Base-by-base conservation (phyloP, 2,113 vertebrate genomes). In the Micromys minutus region DNA sequence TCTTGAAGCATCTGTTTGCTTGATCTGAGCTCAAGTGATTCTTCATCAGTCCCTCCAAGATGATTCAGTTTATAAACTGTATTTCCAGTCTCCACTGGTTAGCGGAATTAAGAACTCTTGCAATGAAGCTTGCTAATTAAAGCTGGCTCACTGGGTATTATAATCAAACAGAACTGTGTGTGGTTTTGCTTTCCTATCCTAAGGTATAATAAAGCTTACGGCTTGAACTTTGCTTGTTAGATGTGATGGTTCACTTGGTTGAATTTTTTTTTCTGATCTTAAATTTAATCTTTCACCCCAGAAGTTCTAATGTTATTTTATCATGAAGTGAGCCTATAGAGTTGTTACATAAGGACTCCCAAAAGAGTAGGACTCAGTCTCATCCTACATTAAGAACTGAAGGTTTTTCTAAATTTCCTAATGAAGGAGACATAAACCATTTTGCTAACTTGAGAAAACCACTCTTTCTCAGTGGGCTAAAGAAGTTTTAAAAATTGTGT, bases 301-400 rank as follows among this genome's bases (percentile, higher is more conserved):
- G n/a, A 89, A 75, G 71, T 65, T 77, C 22, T 45, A 31, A 86
- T 76, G 67, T 87, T n/a, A 72, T 52, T 93, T 91, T 81, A 74
- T 42, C 34, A 77, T 45, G 59, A 88, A 36, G 13, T 61, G n/a
- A 36, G 57, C 79, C 42, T 1, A 26, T 52, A 94, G 84, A 71
- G 47, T 55, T 75, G 42, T 92, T 90, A 6, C 3, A 9, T 29
- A 42, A 90, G 55, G 26, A 79, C 42, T 72, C 80, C 22, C 57
- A 63, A 55, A 55, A 69, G 26, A 75, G 3, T 42, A 63, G 31
- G 9, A 22, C 36, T 85, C 47, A 74, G 39, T 89, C 31, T 92
- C 74, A 80, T 74, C 55, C 52, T 86, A 31, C 45, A 81, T 4
- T 57, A 65, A 95, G 89, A 19, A 36, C 67, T 57, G 21, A 83